Evolutionary conservation across 2,888 invertebrate genomes (phyloP), one percentile per base, ranked within the genome.

Genomic region (Trichogramma dendrolimi): DNA sequence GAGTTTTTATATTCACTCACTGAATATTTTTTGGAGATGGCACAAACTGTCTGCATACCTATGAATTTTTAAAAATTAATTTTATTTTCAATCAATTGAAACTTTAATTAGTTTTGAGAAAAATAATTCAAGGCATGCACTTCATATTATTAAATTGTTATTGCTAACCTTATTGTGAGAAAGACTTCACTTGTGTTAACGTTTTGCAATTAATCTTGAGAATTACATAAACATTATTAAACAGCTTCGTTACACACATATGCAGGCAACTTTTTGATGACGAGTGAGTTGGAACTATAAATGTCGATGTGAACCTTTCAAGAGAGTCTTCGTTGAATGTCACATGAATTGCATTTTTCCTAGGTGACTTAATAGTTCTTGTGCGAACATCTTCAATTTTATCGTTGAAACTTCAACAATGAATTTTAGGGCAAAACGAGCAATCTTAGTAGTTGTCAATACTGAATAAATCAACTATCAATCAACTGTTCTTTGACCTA

Each of bases 321-420:
- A 99, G 79, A 80, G 99, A 98, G 80, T 98, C 98, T 76, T 96
- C 96, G 52, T 96, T 82, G 43, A 99, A 82, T 48, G 91, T 87
- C 55, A 98, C 93, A 72, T 94, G 92, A 49, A 88, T 85, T 1
- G 95, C 89, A 73, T 99, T 94, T 71, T 89, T 88, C 11, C 93
- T 89, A 70, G 99, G 84, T 70, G 95, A 93, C 79, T 94, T 92
- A 69, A 99, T 97, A 3, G 98, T 96, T 73, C 93, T 91, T 60
- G 98, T 83, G 27, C 96, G 85, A 8, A 98, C 97, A 75, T 93
- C 93, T 80, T 98, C 96, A 68, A 99, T 99, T 84, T 99, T 98
- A 76, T 99, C 98, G 79, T 99, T 99, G 79, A 99, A 98, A 99
- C 99, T 78, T 99, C 98, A 1, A 99, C 97, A 51, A 99, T 84